phyloP scores from a whole-genome alignment of 2,888 invertebrate species.

The Andrena chrysosceles region DNA sequence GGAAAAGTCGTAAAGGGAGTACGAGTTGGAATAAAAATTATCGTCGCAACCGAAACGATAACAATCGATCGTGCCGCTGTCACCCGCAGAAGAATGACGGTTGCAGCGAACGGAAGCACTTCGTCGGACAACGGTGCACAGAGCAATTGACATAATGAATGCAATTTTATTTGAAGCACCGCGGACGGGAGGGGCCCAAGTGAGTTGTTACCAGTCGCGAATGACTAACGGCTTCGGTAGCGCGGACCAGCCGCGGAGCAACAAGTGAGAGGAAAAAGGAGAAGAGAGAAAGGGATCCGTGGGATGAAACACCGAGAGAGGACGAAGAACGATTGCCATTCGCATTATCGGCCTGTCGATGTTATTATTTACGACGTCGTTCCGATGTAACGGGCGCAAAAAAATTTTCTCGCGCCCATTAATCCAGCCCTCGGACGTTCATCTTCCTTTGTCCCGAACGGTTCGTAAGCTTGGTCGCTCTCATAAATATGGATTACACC shows the following conservation, averaged over 20 bases:
- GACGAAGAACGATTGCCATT: slow-evolving; percentile 66
- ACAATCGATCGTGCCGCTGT: slow-evolving; percentile 50
- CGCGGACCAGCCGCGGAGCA: slow-evolving; percentile 39
- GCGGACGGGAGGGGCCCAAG: slow-evolving; percentile 54
- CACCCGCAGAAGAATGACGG: slow-evolving; percentile 47
- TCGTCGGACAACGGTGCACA: slow-evolving; percentile 67
- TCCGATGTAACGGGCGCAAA: slow-evolving; percentile 58
- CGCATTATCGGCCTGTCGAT: slow-evolving; percentile 72
- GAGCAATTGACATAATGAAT: slow-evolving; percentile 76
- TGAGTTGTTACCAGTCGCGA: slow-evolving; percentile 69
- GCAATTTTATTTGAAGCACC: slow-evolving; percentile 74
- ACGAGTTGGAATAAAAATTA: slow-evolving; percentile 20
- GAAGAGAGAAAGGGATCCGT: slow-evolving; percentile 29
- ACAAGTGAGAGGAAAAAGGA: slow-evolving; percentile 36
- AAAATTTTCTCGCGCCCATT: slow-evolving; percentile 57
- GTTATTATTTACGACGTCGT: slow-evolving; percentile 76
- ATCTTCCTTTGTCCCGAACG: slow-evolving; percentile 44
- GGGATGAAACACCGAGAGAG: slow-evolving; percentile 37
- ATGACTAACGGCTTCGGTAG: slow-evolving; percentile 63
- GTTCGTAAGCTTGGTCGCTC: slow-evolving; percentile 12
- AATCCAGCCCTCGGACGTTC: slow-evolving; percentile 50
- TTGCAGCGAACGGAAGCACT: slow-evolving; percentile 64
- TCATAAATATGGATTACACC: slow-evolving; percentile 72
- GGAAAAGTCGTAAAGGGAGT: background rate
- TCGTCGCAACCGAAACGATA: slow-evolving; percentile 26